Base-by-base conservation (phyloP, 2,113 vertebrate species). In the Phylloscopus trochiloides region DNA sequence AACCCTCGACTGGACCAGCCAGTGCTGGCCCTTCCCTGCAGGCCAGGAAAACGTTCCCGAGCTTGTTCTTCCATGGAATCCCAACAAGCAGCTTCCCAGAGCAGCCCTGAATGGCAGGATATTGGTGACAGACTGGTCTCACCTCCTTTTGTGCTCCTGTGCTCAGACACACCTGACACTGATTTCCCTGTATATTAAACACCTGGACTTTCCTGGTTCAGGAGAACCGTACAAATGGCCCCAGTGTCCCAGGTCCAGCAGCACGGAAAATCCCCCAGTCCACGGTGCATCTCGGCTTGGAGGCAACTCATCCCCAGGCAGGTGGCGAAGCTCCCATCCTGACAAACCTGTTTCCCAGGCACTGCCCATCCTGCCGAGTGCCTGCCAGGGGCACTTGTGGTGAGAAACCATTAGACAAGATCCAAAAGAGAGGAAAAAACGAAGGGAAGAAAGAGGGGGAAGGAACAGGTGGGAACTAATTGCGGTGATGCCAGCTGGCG, bases 171-270 rank as follows among this genome's bases (percentile, higher is more conserved):
- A n/a, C 19, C 11, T 22, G n/a, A 28, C 17, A 7, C 28, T n/a
- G 32, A 3, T 68, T 51, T 86, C 58, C 40, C 16, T 26, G 11
- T 26, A 3, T 43, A 13, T 72, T 36, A 55, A 82, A 75, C 25
- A 79, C 25, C 4, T 4, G 2, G 21, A 24, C 6, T 25, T 61
- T 24, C 63, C 63, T 40, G 11, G 5, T 9, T 55, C 0, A 0
- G 32, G 10, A 75, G 29, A 38, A 13, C 17, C 8, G 18, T 7
- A 43, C 57, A 42, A 42, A 42, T 13, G 7, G 45, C 45, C 29
- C 4, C 36, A 0, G 1, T 29, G 29, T 21, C 43, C 7, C 1
- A 2, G 26, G 16, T 40, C 24, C 29, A 47, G 51, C 81, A 61
- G 88, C 17, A 10, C 5, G 6, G 32, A 76, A 67, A 47, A 29